Evolutionary conservation across 2,888 invertebrate genomes (phyloP), one percentile per base, ranked within the genome.

Genomic region (Cryptops parisi): DNA sequence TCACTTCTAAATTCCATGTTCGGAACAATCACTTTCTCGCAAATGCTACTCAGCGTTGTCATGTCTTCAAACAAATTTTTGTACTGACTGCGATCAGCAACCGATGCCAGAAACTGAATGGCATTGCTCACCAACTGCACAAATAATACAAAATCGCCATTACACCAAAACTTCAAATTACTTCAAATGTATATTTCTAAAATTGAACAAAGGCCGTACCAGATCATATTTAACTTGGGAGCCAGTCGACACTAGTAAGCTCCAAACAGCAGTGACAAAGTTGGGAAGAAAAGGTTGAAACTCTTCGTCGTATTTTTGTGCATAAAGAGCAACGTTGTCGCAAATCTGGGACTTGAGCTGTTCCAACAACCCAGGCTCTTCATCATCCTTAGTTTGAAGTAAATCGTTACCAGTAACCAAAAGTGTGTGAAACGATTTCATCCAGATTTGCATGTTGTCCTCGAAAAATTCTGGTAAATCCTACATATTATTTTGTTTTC

Each of bases 401-500:
- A 79, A 73, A 1, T 82, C 79, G 39, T 89, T 84, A 68, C 91
- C 82, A 0, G 76, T 74, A 54, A 79, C 82, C 33, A 98, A 74
- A 27, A 98, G 73, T 26, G 78, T 78, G 49, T 89, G 80, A 62
- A 97, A 85, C 63, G 89, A 80, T 0, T 79, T 78, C 94, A 98
- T 97, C 97, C 98, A 98, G 0, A 77, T 77, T 22, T 75, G 74
- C 84, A 98, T 93, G 68, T 96, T 93, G 67, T 99, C 97, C 70
- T 98, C 98, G 68, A 98, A 99, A 73, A 89, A 96, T 72, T 98
- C 98, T 0, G 98, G 98, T 61, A 98, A 72, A 70, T 98, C 98
- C 76, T 78, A 56, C n/a, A 46, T 22, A 15, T 33, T 33, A 12
- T 33, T 33, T 33, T 9, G 38, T 9, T 9, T 33, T 33, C 38